phyloP scores from a whole-genome alignment of 2,888 invertebrate species.

The Drosophila macrospina region DNA sequence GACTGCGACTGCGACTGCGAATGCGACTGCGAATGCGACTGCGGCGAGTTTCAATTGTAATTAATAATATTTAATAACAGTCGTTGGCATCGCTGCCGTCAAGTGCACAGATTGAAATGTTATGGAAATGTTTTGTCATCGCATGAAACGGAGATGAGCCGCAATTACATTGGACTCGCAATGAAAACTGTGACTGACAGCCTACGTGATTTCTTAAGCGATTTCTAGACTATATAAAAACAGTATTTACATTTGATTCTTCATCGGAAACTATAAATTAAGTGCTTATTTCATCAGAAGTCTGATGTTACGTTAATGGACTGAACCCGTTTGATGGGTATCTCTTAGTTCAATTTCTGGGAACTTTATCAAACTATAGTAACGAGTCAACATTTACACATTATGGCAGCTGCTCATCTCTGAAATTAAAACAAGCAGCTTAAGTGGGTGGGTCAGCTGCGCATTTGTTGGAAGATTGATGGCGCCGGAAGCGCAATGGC shows the following conservation, averaged over 20 bases:
- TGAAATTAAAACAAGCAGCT: slow-evolving; percentile 35
- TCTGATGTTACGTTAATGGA: no score
- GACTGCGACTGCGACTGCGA: slow-evolving; percentile 24
- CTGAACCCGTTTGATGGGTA: no score
- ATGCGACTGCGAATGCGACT: slow-evolving; percentile 19
- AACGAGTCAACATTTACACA: slow-evolving; percentile 6
- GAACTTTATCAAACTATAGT: slow-evolving; percentile 10
- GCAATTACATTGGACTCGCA: slow-evolving; percentile 39
- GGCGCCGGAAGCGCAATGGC: slow-evolving; percentile 62
- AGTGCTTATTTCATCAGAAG: no score
- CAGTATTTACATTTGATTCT: neutral
- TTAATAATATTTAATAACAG: slow-evolving; percentile 78
- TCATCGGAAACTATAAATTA: neutral
- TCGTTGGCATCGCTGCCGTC: slow-evolving; percentile 64
- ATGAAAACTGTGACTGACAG: slow-evolving; percentile 51
- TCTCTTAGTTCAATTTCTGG: neutral
- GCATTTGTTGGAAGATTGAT: slow-evolving; percentile 65
- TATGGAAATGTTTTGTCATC: slow-evolving; percentile 75
- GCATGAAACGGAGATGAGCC: slow-evolving; percentile 54
- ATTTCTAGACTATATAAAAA: slow-evolving; percentile 23
- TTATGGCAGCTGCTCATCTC: slow-evolving; percentile 43
- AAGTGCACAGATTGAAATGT: slow-evolving; percentile 67
- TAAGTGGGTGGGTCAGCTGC: slow-evolving; percentile 47
- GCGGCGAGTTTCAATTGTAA: slow-evolving; percentile 67
- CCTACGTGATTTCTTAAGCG: slow-evolving; percentile 15